Conservation (phyloP, 2,113 vertebrate genomes). For the Cacatua alba region DNA sequence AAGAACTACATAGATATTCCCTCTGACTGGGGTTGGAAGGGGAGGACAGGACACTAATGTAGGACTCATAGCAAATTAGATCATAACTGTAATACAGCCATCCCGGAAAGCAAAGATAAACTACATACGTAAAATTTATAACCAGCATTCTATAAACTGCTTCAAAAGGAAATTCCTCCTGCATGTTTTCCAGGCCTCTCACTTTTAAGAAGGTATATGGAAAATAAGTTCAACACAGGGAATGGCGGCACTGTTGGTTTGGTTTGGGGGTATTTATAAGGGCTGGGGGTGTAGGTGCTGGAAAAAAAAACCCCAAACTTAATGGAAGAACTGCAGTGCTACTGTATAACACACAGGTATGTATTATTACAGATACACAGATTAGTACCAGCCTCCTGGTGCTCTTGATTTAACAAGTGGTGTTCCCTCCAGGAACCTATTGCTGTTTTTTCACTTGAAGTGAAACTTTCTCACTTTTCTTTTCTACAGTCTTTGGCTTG, state of each 20-base stretch:
- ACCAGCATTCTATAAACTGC: not conserved
- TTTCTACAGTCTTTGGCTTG: not conserved
- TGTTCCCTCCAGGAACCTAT: not conserved
- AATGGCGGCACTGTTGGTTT: not conserved
- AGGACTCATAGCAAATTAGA: not conserved
- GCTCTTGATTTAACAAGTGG: not conserved
- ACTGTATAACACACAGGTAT: not conserved
- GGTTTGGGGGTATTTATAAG: not conserved
- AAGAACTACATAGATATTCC: not conserved
- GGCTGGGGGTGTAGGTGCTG: not conserved
- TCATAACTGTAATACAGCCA: not conserved
- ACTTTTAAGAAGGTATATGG: not conserved
- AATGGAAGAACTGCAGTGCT: not conserved
- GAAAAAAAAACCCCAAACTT: not conserved
- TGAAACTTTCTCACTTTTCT: not conserved
- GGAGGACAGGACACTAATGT: not conserved
- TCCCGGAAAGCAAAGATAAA: not conserved
- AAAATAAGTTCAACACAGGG: not conserved
- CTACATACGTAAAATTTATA: not conserved
- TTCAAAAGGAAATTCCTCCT: not conserved
- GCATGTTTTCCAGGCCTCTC: not conserved
- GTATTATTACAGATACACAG: not conserved
- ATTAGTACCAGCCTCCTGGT: not conserved
- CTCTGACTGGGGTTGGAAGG: not conserved
- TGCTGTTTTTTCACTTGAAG: not conserved